These are phyloP conservation scores for Plecturocebus donacophilus DNA, from an alignment of 2,113 vertebrate genomes.

Conservation along the genomic window DNA sequence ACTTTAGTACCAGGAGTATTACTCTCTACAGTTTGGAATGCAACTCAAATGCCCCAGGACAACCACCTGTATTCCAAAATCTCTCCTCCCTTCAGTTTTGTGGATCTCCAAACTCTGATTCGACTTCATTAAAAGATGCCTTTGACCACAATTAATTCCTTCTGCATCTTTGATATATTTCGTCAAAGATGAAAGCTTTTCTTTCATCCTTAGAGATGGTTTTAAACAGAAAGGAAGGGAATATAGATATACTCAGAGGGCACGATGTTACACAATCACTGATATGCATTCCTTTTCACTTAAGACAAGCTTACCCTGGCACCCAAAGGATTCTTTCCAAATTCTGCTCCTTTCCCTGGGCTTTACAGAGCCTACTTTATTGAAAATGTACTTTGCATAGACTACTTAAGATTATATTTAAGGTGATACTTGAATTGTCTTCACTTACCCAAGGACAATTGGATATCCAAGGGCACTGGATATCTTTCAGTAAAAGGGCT, in stretches of 20 bases:
- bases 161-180: background rate
- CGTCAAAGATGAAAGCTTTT: background rate
- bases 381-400: background rate
- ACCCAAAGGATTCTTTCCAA: background rate
- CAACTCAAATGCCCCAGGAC: background rate
- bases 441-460: background rate
- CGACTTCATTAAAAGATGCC: background rate
- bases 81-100: background rate
- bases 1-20: background rate
- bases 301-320: background rate
- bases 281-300: background rate
- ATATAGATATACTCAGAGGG: background rate
- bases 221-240: background rate
- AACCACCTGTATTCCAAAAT: background rate
- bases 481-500: background rate
- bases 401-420: background rate
- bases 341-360: background rate
- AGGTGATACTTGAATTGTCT: background rate
- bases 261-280: background rate
- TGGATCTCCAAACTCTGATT: background rate
- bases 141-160: background rate
- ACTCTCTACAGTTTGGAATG: background rate
- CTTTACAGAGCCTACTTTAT: background rate
- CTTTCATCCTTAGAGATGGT: background rate
- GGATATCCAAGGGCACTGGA: background rate